These are phyloP conservation scores for Trichosurus vulpecula DNA, from an alignment of 2,797 vertebrate genomes.

Conservation along the genomic window DNA sequence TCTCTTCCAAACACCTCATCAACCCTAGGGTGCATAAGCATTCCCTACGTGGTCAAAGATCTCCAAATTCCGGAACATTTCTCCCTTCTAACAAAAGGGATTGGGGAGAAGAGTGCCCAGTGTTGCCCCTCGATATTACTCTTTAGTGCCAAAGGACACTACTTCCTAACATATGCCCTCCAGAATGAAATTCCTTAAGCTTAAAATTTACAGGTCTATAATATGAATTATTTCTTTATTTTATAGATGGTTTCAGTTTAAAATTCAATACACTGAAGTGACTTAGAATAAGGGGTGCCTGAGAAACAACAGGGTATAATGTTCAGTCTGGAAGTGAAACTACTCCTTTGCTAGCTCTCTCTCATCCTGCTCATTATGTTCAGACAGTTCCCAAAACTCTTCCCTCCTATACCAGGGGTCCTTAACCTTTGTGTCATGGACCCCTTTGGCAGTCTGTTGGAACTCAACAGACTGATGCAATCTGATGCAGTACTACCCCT, in stretches of 20 bases:
- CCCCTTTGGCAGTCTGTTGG: not conserved
- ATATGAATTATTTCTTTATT: not conserved
- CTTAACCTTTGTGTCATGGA: not conserved
- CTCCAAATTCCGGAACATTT: not conserved
- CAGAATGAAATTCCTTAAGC: not conserved
- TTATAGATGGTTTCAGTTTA: not conserved
- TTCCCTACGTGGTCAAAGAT: not conserved
- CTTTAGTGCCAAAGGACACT: not conserved
- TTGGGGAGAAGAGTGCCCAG: not conserved
- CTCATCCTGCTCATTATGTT: not conserved
- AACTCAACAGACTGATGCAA: not conserved
- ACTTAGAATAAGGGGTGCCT: not conserved
- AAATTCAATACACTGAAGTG: not conserved
- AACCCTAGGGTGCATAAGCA: not conserved
- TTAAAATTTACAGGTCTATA: not conserved
- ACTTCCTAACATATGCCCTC: not conserved
- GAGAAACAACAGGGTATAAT: not conserved
- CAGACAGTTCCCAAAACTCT: not conserved
- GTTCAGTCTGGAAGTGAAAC: not conserved
- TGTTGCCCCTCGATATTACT: not conserved
- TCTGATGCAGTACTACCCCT: not conserved
- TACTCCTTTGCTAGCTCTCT: not conserved
- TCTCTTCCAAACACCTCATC: not conserved
- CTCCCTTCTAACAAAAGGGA: not conserved
- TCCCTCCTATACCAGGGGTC: not conserved